A percentile compares a stretch with the other conserved stretches of the same genome.
phyloP scores from a whole-genome alignment of 2,113 vertebrate genomes.

The Anoplopoma fimbria region DNA sequence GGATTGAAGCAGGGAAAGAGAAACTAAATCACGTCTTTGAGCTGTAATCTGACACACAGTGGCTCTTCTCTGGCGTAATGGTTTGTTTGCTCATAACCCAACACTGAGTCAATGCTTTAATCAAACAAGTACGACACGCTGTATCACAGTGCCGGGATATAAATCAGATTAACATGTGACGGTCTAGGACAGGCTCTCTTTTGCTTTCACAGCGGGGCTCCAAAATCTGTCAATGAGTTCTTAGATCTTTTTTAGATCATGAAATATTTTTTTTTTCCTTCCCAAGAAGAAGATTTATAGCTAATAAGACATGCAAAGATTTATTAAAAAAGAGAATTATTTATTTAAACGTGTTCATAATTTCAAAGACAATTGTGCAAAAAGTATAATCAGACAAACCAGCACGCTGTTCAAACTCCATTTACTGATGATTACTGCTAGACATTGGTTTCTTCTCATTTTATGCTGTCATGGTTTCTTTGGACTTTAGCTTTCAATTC shows the following conservation, averaged over 20 bases:
- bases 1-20: background rate
- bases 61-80: background rate
- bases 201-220: constrained; percentile 23
- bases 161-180: constrained; percentile 4
- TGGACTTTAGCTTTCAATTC: too few species aligned
- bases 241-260: constrained; percentile 6
- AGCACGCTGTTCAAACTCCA: background rate
- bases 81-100: constrained; percentile 17
- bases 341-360: too few species aligned
- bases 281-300: background rate
- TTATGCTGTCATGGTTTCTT: too few species aligned
- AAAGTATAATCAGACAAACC: background rate
- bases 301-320: background rate
- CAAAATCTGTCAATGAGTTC: constrained; percentile 6
- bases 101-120: constrained; percentile 14
- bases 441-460: background rate
- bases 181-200: background rate
- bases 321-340: background rate
- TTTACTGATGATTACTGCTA: background rate
- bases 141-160: background rate
- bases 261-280: constrained; percentile 9
- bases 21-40: background rate
- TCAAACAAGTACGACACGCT: constrained; percentile 1
- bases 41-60: background rate
- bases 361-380: background rate